Percentiles rank a stretch among this genome's conserved stretches.
These are phyloP conservation scores for Ctenochaetus hawaiiensis DNA, from an alignment of 2,797 vertebrate species.

Conservation along the genomic window DNA sequence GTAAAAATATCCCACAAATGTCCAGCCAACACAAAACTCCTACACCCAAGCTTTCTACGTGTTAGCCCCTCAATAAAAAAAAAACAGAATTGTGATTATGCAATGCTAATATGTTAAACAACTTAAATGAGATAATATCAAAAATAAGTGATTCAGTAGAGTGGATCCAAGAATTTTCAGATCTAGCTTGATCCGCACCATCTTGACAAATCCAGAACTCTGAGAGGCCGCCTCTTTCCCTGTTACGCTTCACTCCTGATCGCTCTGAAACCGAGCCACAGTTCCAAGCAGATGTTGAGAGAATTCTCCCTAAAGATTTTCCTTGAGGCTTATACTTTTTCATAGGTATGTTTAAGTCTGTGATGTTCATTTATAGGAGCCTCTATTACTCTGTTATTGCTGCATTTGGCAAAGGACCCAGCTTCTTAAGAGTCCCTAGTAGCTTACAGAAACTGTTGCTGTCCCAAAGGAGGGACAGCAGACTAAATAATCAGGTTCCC, in stretches of 20 bases:
- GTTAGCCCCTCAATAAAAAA: not conserved
- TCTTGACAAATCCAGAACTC: conserved; percentile 54
- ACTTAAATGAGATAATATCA: not conserved
- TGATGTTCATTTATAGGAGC: conserved; percentile 67
- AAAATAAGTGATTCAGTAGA: conserved; percentile 19
- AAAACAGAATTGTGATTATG: not conserved
- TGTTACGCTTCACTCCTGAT: conserved; percentile 22
- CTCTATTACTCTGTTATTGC: conserved; percentile 46
- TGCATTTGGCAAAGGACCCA: conserved; percentile 60
- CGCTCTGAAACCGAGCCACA: conserved; percentile 28
- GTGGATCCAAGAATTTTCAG: conserved; percentile 9
- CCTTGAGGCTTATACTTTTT: conserved; percentile 53
- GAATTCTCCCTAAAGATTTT: conserved; percentile 52
- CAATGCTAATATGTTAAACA: not conserved
- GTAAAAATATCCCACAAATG: conserved; percentile 18
- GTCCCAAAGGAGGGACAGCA: conserved; percentile 72
- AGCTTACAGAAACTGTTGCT: conserved; percentile 57
- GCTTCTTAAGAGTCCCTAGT: conserved; percentile 61
- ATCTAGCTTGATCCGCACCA: conserved; percentile 59
- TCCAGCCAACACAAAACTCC: conserved; percentile 20
- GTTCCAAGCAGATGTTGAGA: conserved; percentile 66
- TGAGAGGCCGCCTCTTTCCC: conserved; percentile 53
- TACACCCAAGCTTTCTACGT: conserved; percentile 1
- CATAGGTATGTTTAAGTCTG: conserved; percentile 59
- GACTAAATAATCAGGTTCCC: conserved; percentile 84